Conservation (phyloP, 2,113 vertebrate species). For the Dasyurus viverrinus region DNA sequence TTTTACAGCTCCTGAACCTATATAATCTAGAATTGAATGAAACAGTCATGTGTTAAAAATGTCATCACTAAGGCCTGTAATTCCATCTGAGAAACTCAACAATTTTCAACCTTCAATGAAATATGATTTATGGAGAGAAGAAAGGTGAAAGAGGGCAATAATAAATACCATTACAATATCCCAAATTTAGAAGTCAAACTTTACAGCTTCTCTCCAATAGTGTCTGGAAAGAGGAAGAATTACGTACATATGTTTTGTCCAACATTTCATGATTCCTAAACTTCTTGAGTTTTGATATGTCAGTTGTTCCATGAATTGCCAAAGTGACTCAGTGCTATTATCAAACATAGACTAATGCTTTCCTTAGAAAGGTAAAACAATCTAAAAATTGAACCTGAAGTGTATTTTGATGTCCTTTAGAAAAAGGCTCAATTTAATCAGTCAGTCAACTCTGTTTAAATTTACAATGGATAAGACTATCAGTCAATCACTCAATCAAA, state of each 20-base stretch:
- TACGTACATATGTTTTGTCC: neutral
- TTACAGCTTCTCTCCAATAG: neutral
- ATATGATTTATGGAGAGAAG: too few species aligned
- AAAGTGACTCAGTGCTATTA: neutral
- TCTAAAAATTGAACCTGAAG: neutral
- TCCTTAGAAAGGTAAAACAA: neutral
- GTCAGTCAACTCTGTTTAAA: neutral
- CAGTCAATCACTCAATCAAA: neutral
- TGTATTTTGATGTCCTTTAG: neutral
- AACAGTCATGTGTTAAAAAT: neutral
- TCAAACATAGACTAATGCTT: neutral
- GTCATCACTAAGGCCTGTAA: neutral
- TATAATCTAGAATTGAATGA: neutral
- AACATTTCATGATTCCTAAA: neutral
- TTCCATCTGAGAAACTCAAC: neutral
- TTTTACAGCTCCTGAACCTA: neutral
- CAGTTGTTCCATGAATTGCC: neutral
- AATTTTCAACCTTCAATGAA: neutral
- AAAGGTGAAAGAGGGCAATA: neutral
- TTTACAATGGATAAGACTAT: neutral
- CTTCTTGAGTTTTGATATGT: neutral
- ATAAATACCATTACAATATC: neutral
- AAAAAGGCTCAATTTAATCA: neutral
- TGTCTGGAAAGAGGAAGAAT: neutral
- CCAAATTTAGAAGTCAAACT: neutral